A percentile compares a stretch with the other conserved stretches of the same genome.
phyloP scores from a whole-genome alignment of 2,888 invertebrate species.

The Xanthia togata region DNA sequence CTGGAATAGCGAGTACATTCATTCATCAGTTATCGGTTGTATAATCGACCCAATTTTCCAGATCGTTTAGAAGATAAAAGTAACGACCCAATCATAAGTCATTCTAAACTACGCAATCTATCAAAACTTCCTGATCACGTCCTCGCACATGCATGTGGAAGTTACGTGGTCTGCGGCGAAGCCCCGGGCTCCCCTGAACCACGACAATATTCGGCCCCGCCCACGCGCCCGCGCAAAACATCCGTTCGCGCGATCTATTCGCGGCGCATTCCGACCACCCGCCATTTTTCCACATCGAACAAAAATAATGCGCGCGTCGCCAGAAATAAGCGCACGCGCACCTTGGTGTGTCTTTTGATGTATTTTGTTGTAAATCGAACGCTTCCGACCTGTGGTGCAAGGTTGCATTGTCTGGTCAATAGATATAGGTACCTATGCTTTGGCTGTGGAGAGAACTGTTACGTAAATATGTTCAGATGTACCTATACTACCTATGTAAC shows the following conservation, averaged over 20 bases:
- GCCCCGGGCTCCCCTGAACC: slow-evolving; percentile 59
- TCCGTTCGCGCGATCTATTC: slow-evolving; percentile 85
- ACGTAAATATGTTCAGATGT: not conserved
- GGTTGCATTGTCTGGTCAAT: slow-evolving; percentile 61
- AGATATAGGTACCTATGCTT: slow-evolving; percentile 1
- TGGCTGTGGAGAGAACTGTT: slow-evolving; percentile 3
- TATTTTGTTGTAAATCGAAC: slow-evolving; percentile 68
- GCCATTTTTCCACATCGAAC: slow-evolving; percentile 83
- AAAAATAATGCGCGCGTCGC: slow-evolving; percentile 83
- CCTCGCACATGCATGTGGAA: not conserved
- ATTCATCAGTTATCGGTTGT: slow-evolving; percentile 1
- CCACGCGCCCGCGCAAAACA: slow-evolving; percentile 82
- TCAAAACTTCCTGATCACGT: slow-evolving; percentile 18
- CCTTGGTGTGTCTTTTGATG: slow-evolving; percentile 63
- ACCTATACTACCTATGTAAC: not conserved
- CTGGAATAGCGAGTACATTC: not conserved
- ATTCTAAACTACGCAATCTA: slow-evolving; percentile 12
- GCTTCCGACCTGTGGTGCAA: slow-evolving; percentile 69
- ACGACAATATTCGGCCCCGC: slow-evolving; percentile 68
- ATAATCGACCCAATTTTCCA: not conserved
- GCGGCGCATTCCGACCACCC: slow-evolving; percentile 83
- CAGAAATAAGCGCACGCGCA: slow-evolving; percentile 82
- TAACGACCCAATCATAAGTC: slow-evolving; percentile 14
- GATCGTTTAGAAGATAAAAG: slow-evolving; percentile 7
- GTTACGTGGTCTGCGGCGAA: slow-evolving; percentile 14